Percentiles rank a stretch among this genome's conserved stretches.
Conservation (phyloP, 1,140 invertebrate species). For the Trachymyrmex septentrionalis region DNA sequence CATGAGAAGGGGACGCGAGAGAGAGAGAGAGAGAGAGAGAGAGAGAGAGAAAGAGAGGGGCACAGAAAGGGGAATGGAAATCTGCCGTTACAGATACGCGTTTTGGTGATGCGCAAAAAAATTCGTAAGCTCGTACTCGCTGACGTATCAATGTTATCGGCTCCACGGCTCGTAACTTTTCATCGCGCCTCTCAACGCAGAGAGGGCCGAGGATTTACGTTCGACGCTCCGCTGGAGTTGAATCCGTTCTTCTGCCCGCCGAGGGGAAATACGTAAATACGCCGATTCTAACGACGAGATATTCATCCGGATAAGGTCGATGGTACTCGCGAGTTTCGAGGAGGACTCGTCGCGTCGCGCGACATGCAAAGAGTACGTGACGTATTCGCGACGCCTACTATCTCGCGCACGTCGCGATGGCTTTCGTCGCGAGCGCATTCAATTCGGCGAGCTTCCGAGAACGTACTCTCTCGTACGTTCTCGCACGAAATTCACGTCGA, state of each 20-base stretch:
- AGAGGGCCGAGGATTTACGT: slow-evolving; percentile 62
- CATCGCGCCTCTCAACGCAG: slow-evolving; percentile 57
- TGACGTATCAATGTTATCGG: slow-evolving; percentile 63
- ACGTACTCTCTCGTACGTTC: slow-evolving; percentile 24
- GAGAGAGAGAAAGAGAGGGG: not conserved
- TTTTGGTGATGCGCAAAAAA: slow-evolving; percentile 42
- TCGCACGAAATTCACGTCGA: slow-evolving; percentile 39
- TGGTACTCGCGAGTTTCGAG: slow-evolving; percentile 37
- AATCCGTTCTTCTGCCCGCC: slow-evolving; percentile 37
- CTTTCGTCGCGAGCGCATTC: slow-evolving; percentile 39
- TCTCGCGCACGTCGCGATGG: slow-evolving; percentile 35
- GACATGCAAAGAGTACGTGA: slow-evolving; percentile 44
- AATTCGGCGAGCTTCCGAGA: slow-evolving; percentile 24
- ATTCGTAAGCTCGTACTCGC: slow-evolving; percentile 24
- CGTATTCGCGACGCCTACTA: slow-evolving; percentile 26
- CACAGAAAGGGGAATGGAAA: slow-evolving; percentile 10
- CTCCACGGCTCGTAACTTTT: slow-evolving; percentile 60
- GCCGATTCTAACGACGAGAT: slow-evolving; percentile 37
- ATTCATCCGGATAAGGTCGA: slow-evolving; percentile 38
- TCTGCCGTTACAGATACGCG: slow-evolving; percentile 10
- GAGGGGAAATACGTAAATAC: slow-evolving; percentile 35
- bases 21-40: not conserved
- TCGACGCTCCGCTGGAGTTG: slow-evolving; percentile 17
- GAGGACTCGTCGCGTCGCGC: not conserved
- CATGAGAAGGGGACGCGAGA: not conserved